Evolutionary conservation across 1,140 invertebrate species (phyloP).

Genomic region (Meloidogyne floridensis): DNA sequence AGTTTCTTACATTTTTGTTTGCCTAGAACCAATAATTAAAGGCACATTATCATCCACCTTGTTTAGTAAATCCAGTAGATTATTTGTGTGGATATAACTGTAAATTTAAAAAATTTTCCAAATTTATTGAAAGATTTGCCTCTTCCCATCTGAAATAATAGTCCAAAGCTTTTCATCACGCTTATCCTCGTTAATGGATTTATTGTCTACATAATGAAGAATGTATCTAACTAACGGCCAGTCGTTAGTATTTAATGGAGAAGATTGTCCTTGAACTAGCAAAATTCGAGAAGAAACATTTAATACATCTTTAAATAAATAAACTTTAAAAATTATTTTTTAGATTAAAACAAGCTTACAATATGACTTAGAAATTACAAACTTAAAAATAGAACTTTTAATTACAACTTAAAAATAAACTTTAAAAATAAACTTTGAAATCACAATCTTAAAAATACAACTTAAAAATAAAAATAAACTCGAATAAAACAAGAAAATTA

Average conservation of each 20-base stretch:
- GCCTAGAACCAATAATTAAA: slow-evolving; percentile 22
- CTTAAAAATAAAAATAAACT: too few relatives aligned
- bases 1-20: slow-evolving; percentile 9
- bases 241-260: background rate
- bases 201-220: slow-evolving; percentile 13
- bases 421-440: background rate
- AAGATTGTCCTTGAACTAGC: background rate
- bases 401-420: too few relatives aligned
- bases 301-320: slow-evolving; percentile 2
- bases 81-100: slow-evolving; percentile 20
- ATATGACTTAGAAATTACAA: background rate
- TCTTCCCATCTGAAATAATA: slow-evolving; percentile 14
- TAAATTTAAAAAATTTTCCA: background rate
- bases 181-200: background rate
- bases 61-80: slow-evolving; percentile 8
- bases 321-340: background rate
- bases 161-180: slow-evolving; percentile 17
- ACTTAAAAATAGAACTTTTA: too few relatives aligned
- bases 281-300: slow-evolving; percentile 19
- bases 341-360: too few relatives aligned
- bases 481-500: too few relatives aligned
- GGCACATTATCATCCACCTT: slow-evolving; percentile 8
- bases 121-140: background rate
- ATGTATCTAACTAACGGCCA: slow-evolving; percentile 16
- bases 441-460: too few relatives aligned